Percentiles rank a stretch among this genome's conserved stretches.
These are phyloP conservation scores for Saccopteryx leptura DNA, from an alignment of 2,113 vertebrate genomes.

Conservation along the genomic window DNA sequence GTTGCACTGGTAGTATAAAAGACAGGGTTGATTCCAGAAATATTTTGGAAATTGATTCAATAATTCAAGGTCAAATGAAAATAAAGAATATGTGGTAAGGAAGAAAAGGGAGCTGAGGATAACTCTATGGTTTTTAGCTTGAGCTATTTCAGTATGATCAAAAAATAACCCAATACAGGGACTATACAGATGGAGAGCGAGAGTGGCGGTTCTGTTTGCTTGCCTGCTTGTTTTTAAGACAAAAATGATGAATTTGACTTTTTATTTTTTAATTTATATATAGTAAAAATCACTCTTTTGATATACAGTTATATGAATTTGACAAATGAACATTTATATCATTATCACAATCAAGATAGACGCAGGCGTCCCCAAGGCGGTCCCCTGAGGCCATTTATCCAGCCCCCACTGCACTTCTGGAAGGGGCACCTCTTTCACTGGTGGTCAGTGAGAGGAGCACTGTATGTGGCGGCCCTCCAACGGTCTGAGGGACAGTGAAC, in stretches of 20 bases:
- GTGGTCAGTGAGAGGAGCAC: too few species aligned
- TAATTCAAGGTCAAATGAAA: not conserved
- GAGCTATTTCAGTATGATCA: not conserved
- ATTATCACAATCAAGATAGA: not conserved
- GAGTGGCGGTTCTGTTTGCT: not conserved
- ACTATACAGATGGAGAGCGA: not conserved
- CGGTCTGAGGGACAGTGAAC: too few species aligned
- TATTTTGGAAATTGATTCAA: not conserved
- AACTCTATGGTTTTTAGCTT: not conserved
- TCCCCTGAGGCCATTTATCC: too few species aligned
- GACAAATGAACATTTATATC: not conserved
- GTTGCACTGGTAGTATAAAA: not conserved
- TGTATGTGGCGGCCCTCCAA: too few species aligned
- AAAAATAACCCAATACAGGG: slow-evolving; percentile 5
- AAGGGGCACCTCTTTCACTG: too few species aligned
- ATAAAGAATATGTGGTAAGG: not conserved
- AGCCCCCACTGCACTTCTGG: too few species aligned
- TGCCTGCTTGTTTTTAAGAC: not conserved
- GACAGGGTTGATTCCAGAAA: not conserved
- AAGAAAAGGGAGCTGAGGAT: slow-evolving; percentile 24
- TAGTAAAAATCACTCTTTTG: slow-evolving; percentile 17
- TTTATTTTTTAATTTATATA: slow-evolving; percentile 33
- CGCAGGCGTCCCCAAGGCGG: too few species aligned
- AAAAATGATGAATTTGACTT: slow-evolving; percentile 5
- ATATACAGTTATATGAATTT: not conserved